Percentiles rank a stretch among this genome's conserved stretches.
These are phyloP conservation scores for Pipistrellus kuhlii DNA, from an alignment of 2,797 vertebrate genomes.

Conservation along the genomic window DNA sequence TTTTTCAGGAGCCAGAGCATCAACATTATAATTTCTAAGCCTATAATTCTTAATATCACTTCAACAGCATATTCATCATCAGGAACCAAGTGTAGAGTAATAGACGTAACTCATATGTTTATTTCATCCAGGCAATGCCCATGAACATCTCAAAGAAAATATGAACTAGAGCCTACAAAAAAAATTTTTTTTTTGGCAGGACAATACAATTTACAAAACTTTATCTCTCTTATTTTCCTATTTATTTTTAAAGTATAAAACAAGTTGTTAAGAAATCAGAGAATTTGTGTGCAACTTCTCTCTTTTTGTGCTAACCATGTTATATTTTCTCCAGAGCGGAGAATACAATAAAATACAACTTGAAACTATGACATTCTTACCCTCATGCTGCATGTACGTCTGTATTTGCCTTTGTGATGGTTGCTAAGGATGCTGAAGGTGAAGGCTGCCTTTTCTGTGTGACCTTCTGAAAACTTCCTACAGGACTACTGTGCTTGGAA, in stretches of 20 bases:
- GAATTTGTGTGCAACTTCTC: neutral
- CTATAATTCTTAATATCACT: neutral
- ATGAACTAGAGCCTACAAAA: neutral
- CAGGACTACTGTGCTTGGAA: neutral
- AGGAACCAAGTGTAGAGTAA: neutral
- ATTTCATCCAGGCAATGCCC: neutral
- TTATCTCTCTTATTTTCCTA: neutral
- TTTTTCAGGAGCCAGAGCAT: neutral
- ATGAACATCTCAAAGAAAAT: conserved; percentile 12
- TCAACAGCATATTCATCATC: neutral
- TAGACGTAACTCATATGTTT: neutral
- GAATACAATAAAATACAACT: neutral
- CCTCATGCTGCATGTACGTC: neutral
- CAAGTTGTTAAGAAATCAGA: neutral
- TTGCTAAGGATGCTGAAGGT: neutral
- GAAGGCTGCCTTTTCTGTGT: neutral
- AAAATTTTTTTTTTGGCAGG: neutral
- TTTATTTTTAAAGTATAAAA: conserved; percentile 37
- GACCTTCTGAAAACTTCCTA: conserved; percentile 8
- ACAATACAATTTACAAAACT: conserved; percentile 5
- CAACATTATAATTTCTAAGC: conserved; percentile 34
- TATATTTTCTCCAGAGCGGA: neutral
- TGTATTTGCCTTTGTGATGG: neutral
- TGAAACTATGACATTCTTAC: neutral
- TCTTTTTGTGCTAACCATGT: neutral